Evolutionary conservation across 1,140 invertebrate species (phyloP).

Genomic region (Anthonomus grandis): DNA sequence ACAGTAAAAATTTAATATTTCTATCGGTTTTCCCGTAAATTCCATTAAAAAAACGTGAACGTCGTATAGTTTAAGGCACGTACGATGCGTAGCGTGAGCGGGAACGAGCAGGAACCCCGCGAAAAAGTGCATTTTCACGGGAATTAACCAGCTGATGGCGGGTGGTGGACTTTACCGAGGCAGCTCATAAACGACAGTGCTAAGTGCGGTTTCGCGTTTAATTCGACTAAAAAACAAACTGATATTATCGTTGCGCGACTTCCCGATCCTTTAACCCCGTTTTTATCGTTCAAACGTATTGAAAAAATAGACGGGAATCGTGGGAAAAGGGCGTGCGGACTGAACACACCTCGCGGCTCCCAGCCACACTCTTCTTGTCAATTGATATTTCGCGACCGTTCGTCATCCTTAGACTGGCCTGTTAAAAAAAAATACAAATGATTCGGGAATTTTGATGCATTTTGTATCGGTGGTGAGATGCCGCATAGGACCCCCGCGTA

Average conservation of each 20-base stretch:
- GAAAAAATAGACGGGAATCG: conserved; percentile 7
- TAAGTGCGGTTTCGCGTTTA: too few relatives aligned
- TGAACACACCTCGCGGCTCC: conserved; percentile 44
- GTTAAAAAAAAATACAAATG: conserved; percentile 31
- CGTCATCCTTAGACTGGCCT: conserved; percentile 35
- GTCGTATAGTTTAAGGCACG: conserved; percentile 26
- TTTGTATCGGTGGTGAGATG: conserved; percentile 39
- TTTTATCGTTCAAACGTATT: conserved; percentile 1
- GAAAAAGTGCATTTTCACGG: conserved; percentile 39
- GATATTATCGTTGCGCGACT: too few relatives aligned
- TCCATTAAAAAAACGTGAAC: conserved; percentile 4
- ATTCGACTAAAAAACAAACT: too few relatives aligned
- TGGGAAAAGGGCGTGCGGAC: conserved; percentile 40
- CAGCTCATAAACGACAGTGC: too few relatives aligned
- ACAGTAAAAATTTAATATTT: conserved; percentile 29
- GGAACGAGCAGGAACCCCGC: conserved; percentile 26
- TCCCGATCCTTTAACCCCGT: too few relatives aligned
- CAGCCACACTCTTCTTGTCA: too few relatives aligned
- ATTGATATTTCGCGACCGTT: conserved; percentile 44
- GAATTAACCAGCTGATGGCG: conserved; percentile 51
- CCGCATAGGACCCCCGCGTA: conserved; percentile 36
- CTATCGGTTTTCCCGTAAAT: conserved; percentile 10
- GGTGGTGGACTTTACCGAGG: conserved; percentile 40
- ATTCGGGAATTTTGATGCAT: conserved; percentile 39
- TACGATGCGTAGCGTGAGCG: conserved; percentile 31